Conservation (phyloP, 2,888 invertebrate genomes). For the Drosophila diplacantha region DNA sequence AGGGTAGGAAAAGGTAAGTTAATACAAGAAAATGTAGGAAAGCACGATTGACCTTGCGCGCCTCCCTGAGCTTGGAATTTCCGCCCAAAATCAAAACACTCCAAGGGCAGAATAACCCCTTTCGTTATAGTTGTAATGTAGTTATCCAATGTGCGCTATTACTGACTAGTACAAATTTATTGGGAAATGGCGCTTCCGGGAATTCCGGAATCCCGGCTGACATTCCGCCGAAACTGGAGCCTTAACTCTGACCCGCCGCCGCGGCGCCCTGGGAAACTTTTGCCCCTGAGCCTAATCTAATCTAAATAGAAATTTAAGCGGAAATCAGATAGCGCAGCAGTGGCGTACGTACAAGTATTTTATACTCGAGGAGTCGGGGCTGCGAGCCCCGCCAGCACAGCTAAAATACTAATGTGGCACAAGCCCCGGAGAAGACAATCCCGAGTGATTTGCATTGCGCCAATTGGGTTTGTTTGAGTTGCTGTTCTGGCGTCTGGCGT, state of each 20-base stretch:
- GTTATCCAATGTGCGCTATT: slow-evolving; percentile 17
- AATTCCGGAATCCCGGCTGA: slow-evolving; percentile 1
- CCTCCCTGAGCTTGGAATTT: slow-evolving; percentile 14
- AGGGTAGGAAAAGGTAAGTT: no score
- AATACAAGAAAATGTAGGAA: slow-evolving; percentile 19
- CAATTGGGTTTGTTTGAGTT: slow-evolving; percentile 1
- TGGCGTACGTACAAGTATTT: slow-evolving; percentile 4
- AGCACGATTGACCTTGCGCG: slow-evolving; percentile 28
- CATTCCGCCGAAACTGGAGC: slow-evolving; percentile 5
- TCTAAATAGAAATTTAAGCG: slow-evolving; percentile 27
- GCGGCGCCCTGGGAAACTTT: slow-evolving; percentile 6
- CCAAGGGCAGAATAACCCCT: slow-evolving; percentile 1
- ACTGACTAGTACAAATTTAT: slow-evolving; percentile 8
- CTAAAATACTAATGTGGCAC: background rate
- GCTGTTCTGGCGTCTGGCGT: background rate
- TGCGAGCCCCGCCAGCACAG: background rate
- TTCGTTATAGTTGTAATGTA: slow-evolving; percentile 1
- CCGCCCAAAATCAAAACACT: slow-evolving; percentile 1
- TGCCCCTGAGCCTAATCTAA: slow-evolving; percentile 15
- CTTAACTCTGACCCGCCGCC: slow-evolving; percentile 13
- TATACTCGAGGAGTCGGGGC: background rate
- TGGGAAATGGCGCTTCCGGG: slow-evolving; percentile 19
- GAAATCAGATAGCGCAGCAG: slow-evolving; percentile 28
- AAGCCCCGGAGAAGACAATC: background rate
- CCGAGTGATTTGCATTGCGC: slow-evolving; percentile 4